Evolutionary conservation across 1,140 invertebrate species (phyloP).

Genomic region (Drosophila aff.): DNA sequence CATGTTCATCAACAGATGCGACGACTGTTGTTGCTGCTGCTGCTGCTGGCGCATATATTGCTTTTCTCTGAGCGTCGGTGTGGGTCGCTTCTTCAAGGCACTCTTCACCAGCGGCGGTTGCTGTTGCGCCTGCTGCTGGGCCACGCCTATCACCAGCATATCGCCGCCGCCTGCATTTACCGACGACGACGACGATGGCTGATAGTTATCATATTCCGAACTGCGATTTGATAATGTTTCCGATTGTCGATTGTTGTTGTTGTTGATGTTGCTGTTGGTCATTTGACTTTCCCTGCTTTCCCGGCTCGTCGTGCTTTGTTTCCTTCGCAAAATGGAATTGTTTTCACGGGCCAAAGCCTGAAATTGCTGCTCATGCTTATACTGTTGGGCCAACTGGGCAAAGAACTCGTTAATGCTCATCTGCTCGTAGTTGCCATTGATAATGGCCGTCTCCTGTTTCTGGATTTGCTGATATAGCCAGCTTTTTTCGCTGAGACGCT

Average conservation of each 20-base stretch:
- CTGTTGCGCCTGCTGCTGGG: constrained; percentile 69
- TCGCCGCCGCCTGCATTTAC: constrained; percentile 49
- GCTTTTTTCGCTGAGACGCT: constrained; percentile 75
- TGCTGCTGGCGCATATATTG: constrained; percentile 60
- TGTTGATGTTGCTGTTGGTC: constrained; percentile 38
- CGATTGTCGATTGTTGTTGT: constrained; percentile 63
- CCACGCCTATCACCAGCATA: constrained; percentile 73
- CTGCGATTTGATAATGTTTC: constrained; percentile 81
- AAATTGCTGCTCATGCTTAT: constrained; percentile 74
- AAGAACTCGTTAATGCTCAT: constrained; percentile 80
- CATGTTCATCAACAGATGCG: constrained; percentile 46
- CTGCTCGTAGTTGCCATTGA: constrained; percentile 81
- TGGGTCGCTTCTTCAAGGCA: constrained; percentile 69
- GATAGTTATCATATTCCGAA: constrained; percentile 81
- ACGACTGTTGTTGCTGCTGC: constrained; percentile 24
- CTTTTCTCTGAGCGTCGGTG: constrained; percentile 64
- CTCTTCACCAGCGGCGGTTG: constrained; percentile 69
- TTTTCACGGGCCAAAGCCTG: constrained; percentile 54
- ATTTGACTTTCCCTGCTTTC: constrained; percentile 54
- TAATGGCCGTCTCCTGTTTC: constrained; percentile 76
- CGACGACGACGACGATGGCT: constrained; percentile 35
- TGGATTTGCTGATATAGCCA: constrained; percentile 82
- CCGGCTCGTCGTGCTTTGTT: constrained; percentile 66
- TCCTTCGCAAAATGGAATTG: constrained; percentile 55
- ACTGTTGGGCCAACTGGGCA: constrained; percentile 70